These are phyloP conservation scores for Dufourea novaeangliae DNA, from an alignment of 1,140 invertebrate species.

Conservation along the genomic window DNA sequence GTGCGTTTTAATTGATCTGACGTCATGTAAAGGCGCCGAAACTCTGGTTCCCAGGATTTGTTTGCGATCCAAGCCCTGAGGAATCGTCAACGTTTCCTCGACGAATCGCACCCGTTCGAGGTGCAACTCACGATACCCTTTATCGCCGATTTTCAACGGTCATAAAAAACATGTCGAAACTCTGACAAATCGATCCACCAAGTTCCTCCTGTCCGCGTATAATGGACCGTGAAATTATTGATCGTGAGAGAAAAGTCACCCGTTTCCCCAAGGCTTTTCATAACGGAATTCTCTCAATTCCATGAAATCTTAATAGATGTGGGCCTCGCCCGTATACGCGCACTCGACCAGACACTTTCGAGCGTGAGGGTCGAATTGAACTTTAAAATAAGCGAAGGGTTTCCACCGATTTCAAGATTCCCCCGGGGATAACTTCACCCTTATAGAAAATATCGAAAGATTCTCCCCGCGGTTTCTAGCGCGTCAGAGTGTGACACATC, in stretches of 20 bases:
- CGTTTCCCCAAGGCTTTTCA: neutral
- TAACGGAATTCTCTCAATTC: neutral
- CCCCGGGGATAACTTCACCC: neutral
- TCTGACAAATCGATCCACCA: neutral
- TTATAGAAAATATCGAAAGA: neutral
- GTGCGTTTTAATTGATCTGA: constrained; percentile 66
- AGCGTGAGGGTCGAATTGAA: neutral
- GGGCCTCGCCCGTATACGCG: constrained; percentile 35
- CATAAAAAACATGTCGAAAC: neutral
- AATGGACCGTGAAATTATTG: neutral
- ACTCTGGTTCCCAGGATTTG: constrained; percentile 61
- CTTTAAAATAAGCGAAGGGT: neutral
- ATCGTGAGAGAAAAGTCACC: constrained; percentile 2
- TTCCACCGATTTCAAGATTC: neutral
- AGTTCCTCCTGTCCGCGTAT: neutral
- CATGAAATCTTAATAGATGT: constrained; percentile 25
- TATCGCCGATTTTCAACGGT: neutral
- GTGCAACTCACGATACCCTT: too few relatives aligned
- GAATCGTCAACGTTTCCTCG: neutral
- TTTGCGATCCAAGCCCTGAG: constrained; percentile 1
- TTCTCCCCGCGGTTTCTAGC: neutral
- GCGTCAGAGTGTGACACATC: neutral
- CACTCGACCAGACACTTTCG: too few relatives aligned
- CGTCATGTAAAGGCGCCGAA: constrained; percentile 52
- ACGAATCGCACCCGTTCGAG: neutral